A percentile compares a stretch with the other conserved stretches of the same genome.
Evolutionary conservation across 1,140 invertebrate genomes (phyloP).

Genomic region (Stenopsyche tienmushanensis): DNA sequence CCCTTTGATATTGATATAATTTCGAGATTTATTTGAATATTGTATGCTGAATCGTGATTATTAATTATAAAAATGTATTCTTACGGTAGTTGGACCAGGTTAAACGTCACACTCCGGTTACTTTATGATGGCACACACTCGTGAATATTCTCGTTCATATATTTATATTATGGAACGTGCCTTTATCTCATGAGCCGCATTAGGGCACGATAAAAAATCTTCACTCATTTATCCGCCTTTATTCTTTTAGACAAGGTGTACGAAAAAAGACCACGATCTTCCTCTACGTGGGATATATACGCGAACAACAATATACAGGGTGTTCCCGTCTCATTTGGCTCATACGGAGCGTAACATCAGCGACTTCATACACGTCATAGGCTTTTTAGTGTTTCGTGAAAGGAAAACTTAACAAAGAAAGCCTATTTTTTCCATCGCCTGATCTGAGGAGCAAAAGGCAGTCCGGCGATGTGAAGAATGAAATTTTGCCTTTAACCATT

Average conservation of each 20-base stretch:
- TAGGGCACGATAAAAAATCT: constrained; percentile 1
- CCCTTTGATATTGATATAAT: too few relatives aligned
- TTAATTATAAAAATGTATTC: too few relatives aligned
- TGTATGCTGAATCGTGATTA: too few relatives aligned
- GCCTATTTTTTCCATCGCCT: background rate
- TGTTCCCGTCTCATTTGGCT: constrained; percentile 16
- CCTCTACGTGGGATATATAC: background rate
- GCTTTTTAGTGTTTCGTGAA: constrained; percentile 17
- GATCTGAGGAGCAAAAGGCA: background rate
- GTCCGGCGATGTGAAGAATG: background rate
- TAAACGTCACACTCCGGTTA: too few relatives aligned
- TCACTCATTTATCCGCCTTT: constrained; percentile 5
- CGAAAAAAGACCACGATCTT: background rate
- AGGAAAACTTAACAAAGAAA: constrained; percentile 8
- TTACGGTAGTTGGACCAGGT: too few relatives aligned
- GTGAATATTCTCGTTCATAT: too few relatives aligned
- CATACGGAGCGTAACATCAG: constrained; percentile 23
- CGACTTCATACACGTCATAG: constrained; percentile 22
- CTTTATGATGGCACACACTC: too few relatives aligned
- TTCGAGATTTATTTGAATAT: too few relatives aligned
- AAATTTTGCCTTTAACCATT: background rate
- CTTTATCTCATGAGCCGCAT: constrained; percentile 3
- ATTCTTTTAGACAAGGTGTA: background rate
- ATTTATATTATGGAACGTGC: background rate
- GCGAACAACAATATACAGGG: constrained; percentile 5